A percentile compares a stretch with the other conserved stretches of the same genome.
phyloP scores from a whole-genome alignment of 2,888 invertebrate species.

The Drosophila diplacantha region DNA sequence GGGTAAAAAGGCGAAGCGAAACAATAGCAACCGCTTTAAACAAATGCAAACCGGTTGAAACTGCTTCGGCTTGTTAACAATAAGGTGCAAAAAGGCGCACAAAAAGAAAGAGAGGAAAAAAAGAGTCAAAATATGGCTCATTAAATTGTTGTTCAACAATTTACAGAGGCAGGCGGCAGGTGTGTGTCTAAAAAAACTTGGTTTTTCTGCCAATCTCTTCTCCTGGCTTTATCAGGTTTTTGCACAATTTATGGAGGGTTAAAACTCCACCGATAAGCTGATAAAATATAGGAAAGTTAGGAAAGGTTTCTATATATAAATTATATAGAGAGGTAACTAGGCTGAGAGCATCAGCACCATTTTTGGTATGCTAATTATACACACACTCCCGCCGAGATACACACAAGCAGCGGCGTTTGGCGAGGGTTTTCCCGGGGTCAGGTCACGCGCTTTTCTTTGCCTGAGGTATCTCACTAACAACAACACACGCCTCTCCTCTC shows the following conservation, averaged over 20 bases:
- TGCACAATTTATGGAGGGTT: slow-evolving; percentile 17
- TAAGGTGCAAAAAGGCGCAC: slow-evolving; percentile 31
- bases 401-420: slow-evolving; percentile 5
- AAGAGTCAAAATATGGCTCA: slow-evolving; percentile 1
- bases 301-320: background rate
- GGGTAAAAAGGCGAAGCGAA: background rate
- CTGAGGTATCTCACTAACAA: slow-evolving; percentile 12
- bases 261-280: slow-evolving; percentile 7
- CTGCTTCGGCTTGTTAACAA: slow-evolving; percentile 34
- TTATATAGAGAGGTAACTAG: background rate
- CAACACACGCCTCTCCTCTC: slow-evolving; percentile 15
- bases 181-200: background rate
- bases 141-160: slow-evolving; percentile 17
- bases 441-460: slow-evolving; percentile 36
- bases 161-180: slow-evolving; percentile 5
- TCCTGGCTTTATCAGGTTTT: slow-evolving; percentile 17
- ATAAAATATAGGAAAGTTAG: slow-evolving; percentile 7
- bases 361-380: slow-evolving; percentile 32
- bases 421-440: slow-evolving; percentile 30
- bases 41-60: slow-evolving; percentile 42
- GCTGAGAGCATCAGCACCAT: background rate
- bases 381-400: slow-evolving; percentile 23
- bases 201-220: slow-evolving; percentile 5
- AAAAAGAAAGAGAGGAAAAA: slow-evolving; percentile 2
- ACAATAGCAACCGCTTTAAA: slow-evolving; percentile 36